These are phyloP conservation scores for Sebastes nivosus DNA, from an alignment of 2,797 vertebrate species.

Conservation along the genomic window DNA sequence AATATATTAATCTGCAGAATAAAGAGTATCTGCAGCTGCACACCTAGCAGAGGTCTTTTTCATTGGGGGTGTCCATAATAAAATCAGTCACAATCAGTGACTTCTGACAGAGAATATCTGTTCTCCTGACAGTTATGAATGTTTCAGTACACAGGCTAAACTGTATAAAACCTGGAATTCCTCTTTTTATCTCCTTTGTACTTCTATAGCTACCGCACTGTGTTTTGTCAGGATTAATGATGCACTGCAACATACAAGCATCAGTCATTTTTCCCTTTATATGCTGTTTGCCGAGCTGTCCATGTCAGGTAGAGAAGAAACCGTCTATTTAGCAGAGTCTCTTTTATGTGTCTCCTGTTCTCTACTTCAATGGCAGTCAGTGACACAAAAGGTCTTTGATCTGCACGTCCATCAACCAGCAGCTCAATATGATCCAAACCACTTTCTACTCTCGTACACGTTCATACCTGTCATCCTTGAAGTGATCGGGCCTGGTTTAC, in stretches of 20 bases:
- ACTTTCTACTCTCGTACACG: slow-evolving; percentile 57
- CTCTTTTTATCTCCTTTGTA: neutral
- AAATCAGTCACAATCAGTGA: neutral
- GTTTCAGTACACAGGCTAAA: neutral
- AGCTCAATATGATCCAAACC: slow-evolving; percentile 64
- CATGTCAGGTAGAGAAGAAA: slow-evolving; percentile 38
- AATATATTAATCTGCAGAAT: neutral
- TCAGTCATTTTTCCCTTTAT: neutral
- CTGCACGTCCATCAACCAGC: slow-evolving; percentile 64
- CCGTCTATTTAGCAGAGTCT: slow-evolving; percentile 53
- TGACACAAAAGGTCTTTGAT: slow-evolving; percentile 83
- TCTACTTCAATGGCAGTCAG: slow-evolving; percentile 70
- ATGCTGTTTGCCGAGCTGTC: slow-evolving; percentile 19
- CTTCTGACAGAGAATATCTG: neutral
- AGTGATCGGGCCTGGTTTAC: slow-evolving; percentile 27
- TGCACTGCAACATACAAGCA: neutral
- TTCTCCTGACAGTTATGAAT: neutral
- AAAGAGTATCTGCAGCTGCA: neutral
- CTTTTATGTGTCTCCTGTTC: slow-evolving; percentile 72
- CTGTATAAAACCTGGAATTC: neutral
- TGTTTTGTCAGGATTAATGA: neutral
- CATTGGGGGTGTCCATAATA: neutral
- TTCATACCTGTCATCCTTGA: slow-evolving; percentile 65
- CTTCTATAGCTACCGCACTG: neutral
- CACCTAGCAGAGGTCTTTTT: neutral